These are phyloP conservation scores for Erpornis zantholeuca DNA, from an alignment of 2,113 vertebrate species.

Conservation along the genomic window DNA sequence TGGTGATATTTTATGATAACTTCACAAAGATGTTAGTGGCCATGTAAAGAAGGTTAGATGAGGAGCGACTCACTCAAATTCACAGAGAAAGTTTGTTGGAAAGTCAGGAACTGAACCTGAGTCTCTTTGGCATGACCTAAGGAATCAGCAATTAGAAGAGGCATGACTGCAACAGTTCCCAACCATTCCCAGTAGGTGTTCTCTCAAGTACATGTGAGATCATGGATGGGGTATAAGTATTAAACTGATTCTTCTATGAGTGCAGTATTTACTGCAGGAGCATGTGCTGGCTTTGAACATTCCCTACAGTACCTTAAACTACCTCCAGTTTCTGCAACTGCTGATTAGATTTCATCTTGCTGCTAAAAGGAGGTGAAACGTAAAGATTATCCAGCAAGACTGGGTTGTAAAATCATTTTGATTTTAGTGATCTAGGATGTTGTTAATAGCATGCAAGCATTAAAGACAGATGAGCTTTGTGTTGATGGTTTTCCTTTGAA, in stretches of 20 bases:
- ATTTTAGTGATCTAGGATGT: neutral
- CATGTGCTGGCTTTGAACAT: neutral
- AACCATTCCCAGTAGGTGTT: neutral
- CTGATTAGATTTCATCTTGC: neutral
- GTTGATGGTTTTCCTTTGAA: slow-evolving; percentile 26
- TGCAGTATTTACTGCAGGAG: neutral
- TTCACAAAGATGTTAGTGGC: neutral
- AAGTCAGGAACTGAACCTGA: neutral
- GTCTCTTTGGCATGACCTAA: neutral
- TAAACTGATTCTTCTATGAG: neutral
- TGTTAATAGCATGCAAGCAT: neutral
- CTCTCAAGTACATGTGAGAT: neutral
- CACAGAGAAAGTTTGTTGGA: neutral
- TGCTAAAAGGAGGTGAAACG: neutral
- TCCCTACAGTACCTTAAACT: neutral
- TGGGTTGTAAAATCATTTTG: neutral
- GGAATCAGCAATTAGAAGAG: neutral
- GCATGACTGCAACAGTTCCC: neutral
- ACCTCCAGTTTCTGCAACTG: neutral
- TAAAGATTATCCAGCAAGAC: neutral
- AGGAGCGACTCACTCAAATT: neutral
- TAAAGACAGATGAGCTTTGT: neutral
- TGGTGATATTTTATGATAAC: neutral
- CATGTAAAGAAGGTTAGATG: neutral
- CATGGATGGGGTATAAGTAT: neutral